These are phyloP conservation scores for Sarcophilus harrisii DNA, from an alignment of 2,797 vertebrate genomes.

Conservation along the genomic window DNA sequence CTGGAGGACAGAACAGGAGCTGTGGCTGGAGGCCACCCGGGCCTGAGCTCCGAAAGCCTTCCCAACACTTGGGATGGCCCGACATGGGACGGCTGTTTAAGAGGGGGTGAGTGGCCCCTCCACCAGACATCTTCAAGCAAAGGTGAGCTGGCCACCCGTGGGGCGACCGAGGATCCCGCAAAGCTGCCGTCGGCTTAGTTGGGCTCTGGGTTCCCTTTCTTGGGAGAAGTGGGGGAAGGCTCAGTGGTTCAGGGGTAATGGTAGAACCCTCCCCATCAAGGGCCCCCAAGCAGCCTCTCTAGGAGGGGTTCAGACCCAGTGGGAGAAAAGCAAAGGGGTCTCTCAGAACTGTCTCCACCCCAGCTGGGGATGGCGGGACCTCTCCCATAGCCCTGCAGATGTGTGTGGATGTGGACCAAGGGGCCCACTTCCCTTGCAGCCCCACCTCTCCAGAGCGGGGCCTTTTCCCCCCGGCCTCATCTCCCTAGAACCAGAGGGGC, in stretches of 20 bases:
- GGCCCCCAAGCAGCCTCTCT: not conserved
- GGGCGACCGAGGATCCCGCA: too few relatives aligned
- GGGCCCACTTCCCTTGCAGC: not conserved
- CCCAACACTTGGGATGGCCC: fast-evolving
- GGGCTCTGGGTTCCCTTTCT: not conserved
- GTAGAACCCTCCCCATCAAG: not conserved
- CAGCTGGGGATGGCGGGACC: not conserved
- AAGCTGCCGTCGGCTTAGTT: not conserved
- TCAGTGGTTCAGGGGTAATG: not conserved
- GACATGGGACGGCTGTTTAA: fast-evolving
- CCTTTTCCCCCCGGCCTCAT: not conserved
- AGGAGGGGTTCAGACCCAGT: not conserved
- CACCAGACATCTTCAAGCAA: not conserved
- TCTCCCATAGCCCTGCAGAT: not conserved
- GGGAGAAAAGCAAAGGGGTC: not conserved
- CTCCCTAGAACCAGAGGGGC: not conserved
- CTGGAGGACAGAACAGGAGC: not conserved
- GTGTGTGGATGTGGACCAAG: not conserved
- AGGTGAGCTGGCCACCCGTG: not conserved
- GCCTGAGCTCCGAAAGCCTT: not conserved
- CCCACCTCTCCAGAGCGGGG: not conserved
- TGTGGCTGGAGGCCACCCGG: not conserved
- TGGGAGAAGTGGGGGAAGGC: not conserved
- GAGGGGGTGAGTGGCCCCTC: not conserved
- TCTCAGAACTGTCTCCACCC: not conserved